Conservation (phyloP, 30 jellyfish, hydroid and myxozoan species). For the Catostylus mosaicus region DNA sequence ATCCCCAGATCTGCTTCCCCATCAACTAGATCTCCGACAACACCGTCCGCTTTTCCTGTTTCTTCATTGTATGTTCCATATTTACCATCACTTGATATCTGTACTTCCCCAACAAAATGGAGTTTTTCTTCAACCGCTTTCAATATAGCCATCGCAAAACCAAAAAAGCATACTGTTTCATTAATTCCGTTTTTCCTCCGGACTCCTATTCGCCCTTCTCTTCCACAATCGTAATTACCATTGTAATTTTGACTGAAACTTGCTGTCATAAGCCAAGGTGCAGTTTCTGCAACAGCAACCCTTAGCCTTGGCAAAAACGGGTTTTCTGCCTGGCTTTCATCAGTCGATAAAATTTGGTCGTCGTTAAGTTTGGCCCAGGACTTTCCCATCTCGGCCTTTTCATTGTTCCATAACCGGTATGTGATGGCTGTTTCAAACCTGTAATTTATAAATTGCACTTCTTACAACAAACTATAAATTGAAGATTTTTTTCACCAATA, state of each 20-base stretch:
- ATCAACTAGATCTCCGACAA: conserved; percentile 14
- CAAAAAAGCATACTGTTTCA: conserved; percentile 23
- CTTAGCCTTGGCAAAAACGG: conserved; percentile 24
- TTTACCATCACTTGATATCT: conserved; percentile 26
- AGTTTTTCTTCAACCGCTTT: conserved; percentile 23
- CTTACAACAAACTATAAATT: too few species aligned
- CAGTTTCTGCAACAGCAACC: conserved; percentile 36
- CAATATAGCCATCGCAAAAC: conserved; percentile 28
- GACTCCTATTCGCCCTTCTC: conserved; percentile 7
- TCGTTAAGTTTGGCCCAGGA: not conserved
- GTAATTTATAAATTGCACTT: too few species aligned
- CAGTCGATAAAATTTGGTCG: not conserved
- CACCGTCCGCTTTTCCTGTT: conserved; percentile 13
- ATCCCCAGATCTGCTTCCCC: conserved; percentile 27
- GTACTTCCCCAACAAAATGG: conserved; percentile 28
- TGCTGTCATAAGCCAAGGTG: conserved; percentile 22
- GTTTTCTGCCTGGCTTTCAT: not conserved
- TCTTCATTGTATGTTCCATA: conserved; percentile 26
- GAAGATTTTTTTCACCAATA: too few species aligned
- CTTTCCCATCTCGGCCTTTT: not conserved
- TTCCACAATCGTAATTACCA: conserved; percentile 21
- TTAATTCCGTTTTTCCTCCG: not conserved
- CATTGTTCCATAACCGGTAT: conserved; percentile 26
- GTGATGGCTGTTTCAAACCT: not conserved
- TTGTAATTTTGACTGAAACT: not conserved